Conservation (phyloP, 2,113 vertebrate species). For the zebrafish (Danio rerio) region DNA sequence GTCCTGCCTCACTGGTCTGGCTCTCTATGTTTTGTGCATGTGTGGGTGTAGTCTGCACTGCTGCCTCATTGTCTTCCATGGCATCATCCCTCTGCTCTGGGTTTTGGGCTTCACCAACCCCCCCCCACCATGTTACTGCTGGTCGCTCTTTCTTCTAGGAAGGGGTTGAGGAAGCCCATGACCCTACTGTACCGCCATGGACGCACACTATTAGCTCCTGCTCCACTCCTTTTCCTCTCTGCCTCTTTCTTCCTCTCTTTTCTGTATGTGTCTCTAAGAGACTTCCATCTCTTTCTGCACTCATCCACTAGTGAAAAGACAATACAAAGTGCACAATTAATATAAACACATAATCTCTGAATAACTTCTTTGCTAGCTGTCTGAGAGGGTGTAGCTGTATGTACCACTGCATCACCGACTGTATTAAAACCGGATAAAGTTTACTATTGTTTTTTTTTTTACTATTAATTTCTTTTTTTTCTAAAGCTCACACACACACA, state of each 20-base stretch:
- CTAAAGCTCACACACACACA: no score
- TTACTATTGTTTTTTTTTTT: no score
- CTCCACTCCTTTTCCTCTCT: no score
- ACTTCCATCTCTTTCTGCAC: constrained; percentile 19
- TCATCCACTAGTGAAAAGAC: constrained; percentile 5
- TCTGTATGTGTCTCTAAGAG: neutral
- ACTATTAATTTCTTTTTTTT: no score
- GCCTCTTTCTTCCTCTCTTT: constrained; percentile 1
- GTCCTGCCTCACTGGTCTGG: neutral
- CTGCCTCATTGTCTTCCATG: neutral
- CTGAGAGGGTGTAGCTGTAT: no score
- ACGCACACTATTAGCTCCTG: no score
- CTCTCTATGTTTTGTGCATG: neutral
- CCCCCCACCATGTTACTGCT: no score
- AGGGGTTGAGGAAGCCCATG: no score
- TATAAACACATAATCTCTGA: neutral
- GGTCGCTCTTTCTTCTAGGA: no score
- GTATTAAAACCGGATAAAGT: no score
- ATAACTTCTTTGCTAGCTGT: no score
- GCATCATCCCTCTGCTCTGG: constrained; percentile 10
- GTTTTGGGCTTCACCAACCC: neutral
- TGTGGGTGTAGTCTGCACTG: neutral
- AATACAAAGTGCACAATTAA: neutral
- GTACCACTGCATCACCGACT: no score
- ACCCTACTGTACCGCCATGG: neutral